A percentile compares a stretch with the other conserved stretches of the same genome.
phyloP scores from a whole-genome alignment of 2,113 vertebrate genomes.

The Phalacrocorax aristotelis region DNA sequence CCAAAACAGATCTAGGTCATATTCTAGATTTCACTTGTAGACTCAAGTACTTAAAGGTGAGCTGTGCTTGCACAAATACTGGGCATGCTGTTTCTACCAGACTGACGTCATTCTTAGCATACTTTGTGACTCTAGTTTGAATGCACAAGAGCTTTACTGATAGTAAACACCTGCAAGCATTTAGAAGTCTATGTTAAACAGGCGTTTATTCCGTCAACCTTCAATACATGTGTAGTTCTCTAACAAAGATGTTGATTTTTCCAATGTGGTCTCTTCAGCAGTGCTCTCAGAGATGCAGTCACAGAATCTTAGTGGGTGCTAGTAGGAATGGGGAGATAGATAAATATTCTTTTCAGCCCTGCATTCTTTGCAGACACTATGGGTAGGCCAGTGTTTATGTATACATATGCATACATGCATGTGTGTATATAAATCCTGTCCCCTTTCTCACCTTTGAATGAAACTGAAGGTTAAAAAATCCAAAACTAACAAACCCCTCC shows the following conservation, averaged over 20 bases:
- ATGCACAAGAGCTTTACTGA: background rate
- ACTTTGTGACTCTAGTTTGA: background rate
- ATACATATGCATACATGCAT: background rate
- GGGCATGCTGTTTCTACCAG: background rate
- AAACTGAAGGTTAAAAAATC: background rate
- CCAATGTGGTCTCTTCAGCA: background rate
- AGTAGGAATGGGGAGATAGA: background rate
- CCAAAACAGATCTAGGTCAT: conserved; percentile 94
- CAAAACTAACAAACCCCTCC: background rate
- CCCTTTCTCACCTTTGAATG: background rate
- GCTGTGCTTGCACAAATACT: background rate
- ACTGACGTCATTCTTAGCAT: background rate
- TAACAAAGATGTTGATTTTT: background rate
- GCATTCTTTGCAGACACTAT: background rate
- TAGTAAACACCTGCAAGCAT: background rate
- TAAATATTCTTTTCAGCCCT: background rate
- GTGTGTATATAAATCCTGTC: background rate
- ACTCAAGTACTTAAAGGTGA: conserved; percentile 95
- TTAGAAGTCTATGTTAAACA: background rate
- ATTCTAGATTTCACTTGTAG: conserved; percentile 97
- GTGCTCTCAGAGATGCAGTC: background rate
- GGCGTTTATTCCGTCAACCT: background rate
- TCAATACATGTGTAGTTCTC: background rate
- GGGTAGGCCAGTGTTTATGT: background rate
- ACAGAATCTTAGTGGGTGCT: background rate